Conservation (phyloP, 2,888 invertebrate species). For the Polymixis flavicincta region DNA sequence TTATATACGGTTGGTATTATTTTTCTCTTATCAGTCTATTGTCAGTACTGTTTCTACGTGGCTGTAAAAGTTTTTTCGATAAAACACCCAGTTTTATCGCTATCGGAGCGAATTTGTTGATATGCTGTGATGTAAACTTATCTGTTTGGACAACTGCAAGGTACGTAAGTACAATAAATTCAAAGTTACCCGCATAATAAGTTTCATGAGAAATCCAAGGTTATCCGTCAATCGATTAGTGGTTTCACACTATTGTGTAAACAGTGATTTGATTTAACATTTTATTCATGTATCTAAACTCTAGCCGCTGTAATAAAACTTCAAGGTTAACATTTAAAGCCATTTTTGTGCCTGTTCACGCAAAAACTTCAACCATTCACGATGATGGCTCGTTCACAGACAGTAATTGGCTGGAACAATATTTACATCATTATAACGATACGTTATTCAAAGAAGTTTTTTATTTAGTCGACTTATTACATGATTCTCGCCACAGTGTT, state of each 20-base stretch:
- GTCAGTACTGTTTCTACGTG: constrained; percentile 70
- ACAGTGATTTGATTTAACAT: constrained; percentile 53
- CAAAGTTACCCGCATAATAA: constrained; percentile 61
- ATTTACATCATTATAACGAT: constrained; percentile 34
- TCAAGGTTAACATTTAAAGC: constrained; percentile 57
- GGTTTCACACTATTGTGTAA: constrained; percentile 67
- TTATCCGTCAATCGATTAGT: constrained; percentile 59
- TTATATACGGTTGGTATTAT: constrained; percentile 77
- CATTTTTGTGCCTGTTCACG: constrained; percentile 39
- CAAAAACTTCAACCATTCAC: constrained; percentile 53
- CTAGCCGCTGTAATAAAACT: constrained; percentile 45
- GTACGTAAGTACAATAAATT: constrained; percentile 41
- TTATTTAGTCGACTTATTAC: not conserved
- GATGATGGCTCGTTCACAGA: constrained; percentile 26
- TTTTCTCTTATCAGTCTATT: constrained; percentile 79
- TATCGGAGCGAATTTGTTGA: constrained; percentile 65
- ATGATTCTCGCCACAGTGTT: no score
- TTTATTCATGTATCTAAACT: constrained; percentile 51
- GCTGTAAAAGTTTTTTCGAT: constrained; percentile 68
- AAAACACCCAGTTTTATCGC: constrained; percentile 58
- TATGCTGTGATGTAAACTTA: constrained; percentile 51
- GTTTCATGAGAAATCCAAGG: constrained; percentile 56
- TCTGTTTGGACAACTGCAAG: constrained; percentile 65
- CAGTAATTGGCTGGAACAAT: constrained; percentile 51
- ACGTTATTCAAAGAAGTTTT: constrained; percentile 6